Conservation (phyloP, 2,113 vertebrate genomes). For the Anarrhichthys ocellatus region DNA sequence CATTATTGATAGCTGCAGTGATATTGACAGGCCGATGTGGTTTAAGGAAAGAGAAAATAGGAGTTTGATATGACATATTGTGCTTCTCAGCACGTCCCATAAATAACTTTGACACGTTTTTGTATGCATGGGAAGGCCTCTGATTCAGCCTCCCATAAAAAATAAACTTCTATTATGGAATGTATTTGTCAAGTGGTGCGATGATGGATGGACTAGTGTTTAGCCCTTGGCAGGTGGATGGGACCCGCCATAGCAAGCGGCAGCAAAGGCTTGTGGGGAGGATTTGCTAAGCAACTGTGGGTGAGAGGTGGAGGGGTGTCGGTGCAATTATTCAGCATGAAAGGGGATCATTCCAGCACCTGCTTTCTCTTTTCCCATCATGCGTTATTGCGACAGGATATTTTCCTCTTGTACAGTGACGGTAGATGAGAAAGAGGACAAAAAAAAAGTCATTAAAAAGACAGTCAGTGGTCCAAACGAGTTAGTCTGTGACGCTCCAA, state of each 20-base stretch:
- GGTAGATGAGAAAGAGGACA: constrained; percentile 47
- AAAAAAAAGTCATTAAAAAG: constrained; percentile 6
- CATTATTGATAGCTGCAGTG: constrained; percentile 98
- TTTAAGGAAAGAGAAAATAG: constrained; percentile 92
- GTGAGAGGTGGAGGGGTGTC: constrained; percentile 81
- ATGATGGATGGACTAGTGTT: constrained; percentile 99
- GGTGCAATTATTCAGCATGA: constrained; percentile 98
- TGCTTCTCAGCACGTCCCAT: constrained; percentile 99
- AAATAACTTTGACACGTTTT: constrained; percentile 99
- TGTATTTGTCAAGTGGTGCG: constrained; percentile 99
- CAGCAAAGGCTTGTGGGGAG: constrained; percentile 93
- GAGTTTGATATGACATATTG: constrained; percentile 99
- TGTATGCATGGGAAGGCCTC: constrained; percentile 99
- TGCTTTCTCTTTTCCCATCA: constrained; percentile 93
- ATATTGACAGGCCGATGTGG: constrained; percentile 98
- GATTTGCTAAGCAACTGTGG: constrained; percentile 85
- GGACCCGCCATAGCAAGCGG: constrained; percentile 87
- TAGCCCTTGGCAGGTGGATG: constrained; percentile 99
- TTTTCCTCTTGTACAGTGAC: constrained; percentile 50
- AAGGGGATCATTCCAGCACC: constrained; percentile 93
- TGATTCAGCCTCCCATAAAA: constrained; percentile 99
- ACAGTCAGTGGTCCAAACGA: constrained; percentile 6
- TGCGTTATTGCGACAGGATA: constrained; percentile 81
- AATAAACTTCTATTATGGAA: constrained; percentile 99
- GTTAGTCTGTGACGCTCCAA: background rate